Conservation (phyloP, 2,797 vertebrate genomes). For the Morelia viridis region DNA sequence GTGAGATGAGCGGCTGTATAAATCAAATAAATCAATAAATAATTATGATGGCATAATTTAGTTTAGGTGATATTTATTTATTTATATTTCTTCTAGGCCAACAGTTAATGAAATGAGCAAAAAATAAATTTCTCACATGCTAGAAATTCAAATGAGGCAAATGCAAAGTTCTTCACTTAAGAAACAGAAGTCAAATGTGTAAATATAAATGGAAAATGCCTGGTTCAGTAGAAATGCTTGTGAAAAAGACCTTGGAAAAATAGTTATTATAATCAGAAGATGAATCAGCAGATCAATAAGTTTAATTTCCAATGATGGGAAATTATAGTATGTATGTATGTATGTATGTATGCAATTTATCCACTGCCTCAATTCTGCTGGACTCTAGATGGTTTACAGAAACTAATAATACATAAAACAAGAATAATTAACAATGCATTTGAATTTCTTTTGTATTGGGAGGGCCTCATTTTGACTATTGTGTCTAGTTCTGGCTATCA, state of each 20-base stretch:
- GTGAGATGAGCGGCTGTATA: background rate
- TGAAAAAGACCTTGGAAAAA: background rate
- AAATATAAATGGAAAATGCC: background rate
- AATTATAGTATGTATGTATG: background rate
- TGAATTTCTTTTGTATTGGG: background rate
- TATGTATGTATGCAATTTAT: background rate
- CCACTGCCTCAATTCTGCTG: background rate
- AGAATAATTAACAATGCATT: background rate
- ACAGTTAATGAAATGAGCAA: background rate
- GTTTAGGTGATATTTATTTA: background rate
- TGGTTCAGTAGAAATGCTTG: background rate
- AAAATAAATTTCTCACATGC: background rate
- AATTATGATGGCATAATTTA: background rate
- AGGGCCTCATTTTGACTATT: background rate
- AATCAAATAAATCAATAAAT: background rate
- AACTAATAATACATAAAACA: background rate
- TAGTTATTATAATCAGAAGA: background rate
- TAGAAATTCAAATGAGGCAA: background rate
- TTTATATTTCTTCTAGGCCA: background rate
- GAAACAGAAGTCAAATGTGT: background rate
- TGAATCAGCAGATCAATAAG: background rate
- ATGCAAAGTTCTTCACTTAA: background rate
- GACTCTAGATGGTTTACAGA: background rate
- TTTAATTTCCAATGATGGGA: background rate
- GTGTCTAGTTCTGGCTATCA: background rate